Percentiles rank a stretch among this genome's conserved stretches.
phyloP scores from a whole-genome alignment of 2,113 vertebrate species.

The Riparia riparia region DNA sequence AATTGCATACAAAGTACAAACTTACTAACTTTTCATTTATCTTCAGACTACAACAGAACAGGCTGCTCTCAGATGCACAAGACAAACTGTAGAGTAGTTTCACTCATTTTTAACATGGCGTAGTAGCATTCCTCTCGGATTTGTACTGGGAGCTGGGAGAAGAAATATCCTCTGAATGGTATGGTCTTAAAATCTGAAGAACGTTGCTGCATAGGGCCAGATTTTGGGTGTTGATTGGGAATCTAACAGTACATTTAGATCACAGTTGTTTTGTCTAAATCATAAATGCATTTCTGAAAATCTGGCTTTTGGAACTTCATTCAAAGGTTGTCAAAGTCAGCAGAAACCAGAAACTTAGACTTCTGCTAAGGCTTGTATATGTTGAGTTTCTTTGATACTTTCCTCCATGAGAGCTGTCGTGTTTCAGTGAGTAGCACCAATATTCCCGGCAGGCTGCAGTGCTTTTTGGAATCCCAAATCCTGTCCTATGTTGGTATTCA shows the following conservation, averaged over 20 bases:
- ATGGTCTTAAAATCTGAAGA: constrained; percentile 1
- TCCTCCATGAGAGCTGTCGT: neutral
- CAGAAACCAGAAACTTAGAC: neutral
- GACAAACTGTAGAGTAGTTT: neutral
- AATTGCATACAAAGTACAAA: neutral
- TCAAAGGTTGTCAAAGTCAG: neutral
- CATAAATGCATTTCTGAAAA: neutral
- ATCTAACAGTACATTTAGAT: neutral
- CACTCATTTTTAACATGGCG: neutral
- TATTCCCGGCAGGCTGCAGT: constrained; percentile 57
- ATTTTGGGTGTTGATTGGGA: neutral
- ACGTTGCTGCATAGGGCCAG: neutral
- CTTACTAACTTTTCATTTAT: neutral
- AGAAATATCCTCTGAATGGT: neutral
- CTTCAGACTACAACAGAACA: neutral
- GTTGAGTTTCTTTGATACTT: neutral
- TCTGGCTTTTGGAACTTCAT: neutral
- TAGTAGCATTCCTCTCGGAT: neutral
- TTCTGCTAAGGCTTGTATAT: neutral
- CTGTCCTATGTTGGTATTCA: neutral
- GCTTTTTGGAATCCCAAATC: constrained; percentile 44
- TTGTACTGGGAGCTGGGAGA: neutral
- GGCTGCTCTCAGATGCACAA: neutral
- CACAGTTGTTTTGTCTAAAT: neutral
- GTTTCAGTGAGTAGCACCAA: neutral